phyloP scores from a whole-genome alignment of 2,888 invertebrate species.

The Trachelus stipa region DNA sequence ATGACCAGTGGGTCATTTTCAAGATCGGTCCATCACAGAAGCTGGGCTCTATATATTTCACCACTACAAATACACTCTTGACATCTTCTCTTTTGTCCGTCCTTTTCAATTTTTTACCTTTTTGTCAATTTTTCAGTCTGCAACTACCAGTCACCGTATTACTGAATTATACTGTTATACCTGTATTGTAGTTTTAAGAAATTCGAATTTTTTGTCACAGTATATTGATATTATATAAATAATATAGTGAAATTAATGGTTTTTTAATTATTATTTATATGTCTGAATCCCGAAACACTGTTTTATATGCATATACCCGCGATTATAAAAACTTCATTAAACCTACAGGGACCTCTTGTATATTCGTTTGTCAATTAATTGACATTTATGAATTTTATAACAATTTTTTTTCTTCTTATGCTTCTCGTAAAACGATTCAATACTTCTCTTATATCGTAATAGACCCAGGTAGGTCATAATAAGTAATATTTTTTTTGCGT shows the following conservation, averaged over 20 bases:
- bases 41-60: slow-evolving; percentile 15
- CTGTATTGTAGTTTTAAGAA: too few relatives aligned
- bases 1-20: slow-evolving; percentile 38
- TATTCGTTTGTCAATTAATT: not conserved
- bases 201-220: too few relatives aligned
- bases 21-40: slow-evolving; percentile 27
- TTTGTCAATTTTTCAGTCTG: not conserved
- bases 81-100: slow-evolving; percentile 8
- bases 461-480: not conserved
- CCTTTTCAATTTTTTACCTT: not conserved
- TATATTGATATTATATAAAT: too few relatives aligned
- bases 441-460: not conserved
- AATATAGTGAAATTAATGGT: not conserved
- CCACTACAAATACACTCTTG: slow-evolving; percentile 17
- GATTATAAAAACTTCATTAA: not conserved
- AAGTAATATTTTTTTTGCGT: not conserved
- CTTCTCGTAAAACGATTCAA: not conserved
- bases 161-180: not conserved
- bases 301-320: not conserved
- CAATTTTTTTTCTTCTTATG: not conserved
- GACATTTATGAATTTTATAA: not conserved
- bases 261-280: not conserved
- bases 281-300: not conserved
- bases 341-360: not conserved
- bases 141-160: not conserved